These are phyloP conservation scores for Xiphophorus birchmanni DNA, from an alignment of 2,797 vertebrate species.

Conservation along the genomic window DNA sequence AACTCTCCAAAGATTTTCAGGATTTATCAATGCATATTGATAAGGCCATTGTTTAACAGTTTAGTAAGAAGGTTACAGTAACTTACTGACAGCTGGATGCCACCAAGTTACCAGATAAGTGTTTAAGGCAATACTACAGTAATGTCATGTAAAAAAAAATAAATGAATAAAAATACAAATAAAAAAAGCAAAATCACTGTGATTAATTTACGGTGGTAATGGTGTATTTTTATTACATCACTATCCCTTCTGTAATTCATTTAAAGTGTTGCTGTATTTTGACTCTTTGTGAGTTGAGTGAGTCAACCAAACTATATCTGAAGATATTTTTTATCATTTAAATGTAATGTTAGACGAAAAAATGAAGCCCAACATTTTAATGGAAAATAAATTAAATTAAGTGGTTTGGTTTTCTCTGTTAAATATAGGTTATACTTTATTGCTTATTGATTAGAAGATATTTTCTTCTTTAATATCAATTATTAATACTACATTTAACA, in stretches of 20 bases:
- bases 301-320: background rate
- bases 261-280: background rate
- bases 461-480: background rate
- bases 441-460: background rate
- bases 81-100: background rate
- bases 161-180: too few species aligned
- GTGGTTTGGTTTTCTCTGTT: background rate
- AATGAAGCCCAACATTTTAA: too few species aligned
- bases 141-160: background rate
- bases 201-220: background rate
- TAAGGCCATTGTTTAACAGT: too few species aligned
- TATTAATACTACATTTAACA: background rate
- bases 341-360: too few species aligned
- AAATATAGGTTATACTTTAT: background rate
- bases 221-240: background rate
- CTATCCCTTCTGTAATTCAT: background rate
- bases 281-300: background rate
- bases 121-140: background rate
- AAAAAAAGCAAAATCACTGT: background rate
- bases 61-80: background rate
- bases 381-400: background rate
- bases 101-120: background rate
- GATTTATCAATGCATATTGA: background rate
- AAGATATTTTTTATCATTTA: too few species aligned
- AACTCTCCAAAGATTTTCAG: background rate